Evolutionary conservation across 2,797 vertebrate species (phyloP), one percentile per base, ranked within the genome.

Genomic region (Selene dorsalis): DNA sequence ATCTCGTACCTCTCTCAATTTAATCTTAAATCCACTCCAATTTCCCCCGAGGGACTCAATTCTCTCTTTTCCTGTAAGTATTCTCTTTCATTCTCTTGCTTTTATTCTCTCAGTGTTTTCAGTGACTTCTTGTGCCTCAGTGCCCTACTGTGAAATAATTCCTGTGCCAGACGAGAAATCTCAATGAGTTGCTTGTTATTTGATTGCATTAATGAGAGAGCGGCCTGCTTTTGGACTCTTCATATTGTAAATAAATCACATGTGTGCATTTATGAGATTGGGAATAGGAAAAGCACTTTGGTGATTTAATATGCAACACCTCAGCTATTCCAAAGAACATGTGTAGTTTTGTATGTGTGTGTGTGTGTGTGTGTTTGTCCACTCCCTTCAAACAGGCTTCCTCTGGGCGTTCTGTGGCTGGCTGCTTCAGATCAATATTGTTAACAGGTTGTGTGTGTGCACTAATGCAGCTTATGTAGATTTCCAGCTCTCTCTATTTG

Each of bases 11-110:
- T 93, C 93, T 93, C 88, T 92, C 82, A 86, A 83, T 89, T 93
- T 93, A 84, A 91, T 90, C 92, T 92, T 86, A 88, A 91, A 92
- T 83, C 88, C 87, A 92, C 89, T 93, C 83, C 87, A 85, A 81
- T 85, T 89, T 87, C 84, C 86, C 88, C 83, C 11, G 60, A 86
- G 90, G 88, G 89, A 86, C 85, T 79, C 83, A 85, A 78, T 88
- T 88, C 89, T 91, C 87, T 85, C 84, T 87, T 47, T 89, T 88
- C 83, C 86, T 93, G 94, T 96, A 91, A 95, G 94, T 95, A 94
- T 91, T 89, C 87, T 84, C 79, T 91, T 93, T 91, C 86, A 91
- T 93, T 93, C 77, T 77, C 60, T 65, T 65, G 59, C 79, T 83
- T 85, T 88, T 85, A 79, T 86, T 87, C 80, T 92, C 79, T 82